Conservation (phyloP, 2,797 vertebrate species). For the Macropodus opercularis region DNA sequence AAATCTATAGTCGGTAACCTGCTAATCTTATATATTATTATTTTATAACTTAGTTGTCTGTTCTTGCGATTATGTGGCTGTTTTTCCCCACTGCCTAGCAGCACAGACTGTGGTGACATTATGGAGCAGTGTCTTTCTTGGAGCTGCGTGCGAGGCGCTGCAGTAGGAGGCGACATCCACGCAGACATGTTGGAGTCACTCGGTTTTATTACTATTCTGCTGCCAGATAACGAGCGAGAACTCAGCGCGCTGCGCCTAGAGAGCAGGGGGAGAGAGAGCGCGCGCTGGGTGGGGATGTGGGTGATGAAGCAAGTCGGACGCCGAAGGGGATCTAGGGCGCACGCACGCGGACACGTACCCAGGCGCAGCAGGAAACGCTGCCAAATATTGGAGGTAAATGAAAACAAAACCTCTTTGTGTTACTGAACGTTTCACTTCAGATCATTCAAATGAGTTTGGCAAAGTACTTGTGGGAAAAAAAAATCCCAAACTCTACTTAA, state of each 20-base stretch:
- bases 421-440: constrained; percentile 3
- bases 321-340: constrained; percentile 10
- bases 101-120: neutral
- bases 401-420: constrained; percentile 8
- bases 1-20: too few relatives aligned
- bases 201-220: constrained; percentile 86
- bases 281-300: neutral
- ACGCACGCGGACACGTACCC: neutral
- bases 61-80: neutral
- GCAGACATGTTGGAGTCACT: constrained; percentile 91
- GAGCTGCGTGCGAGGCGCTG: constrained; percentile 80
- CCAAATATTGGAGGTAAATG: constrained; percentile 26
- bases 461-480: neutral
- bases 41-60: neutral
- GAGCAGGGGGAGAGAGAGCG: neutral
- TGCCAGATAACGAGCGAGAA: constrained; percentile 82
- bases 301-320: constrained; percentile 3
- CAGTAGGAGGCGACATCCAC: constrained; percentile 79
- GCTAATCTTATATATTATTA: neutral
- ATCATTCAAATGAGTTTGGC: constrained; percentile 3
- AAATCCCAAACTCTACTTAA: neutral
- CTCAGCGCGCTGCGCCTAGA: constrained; percentile 22
- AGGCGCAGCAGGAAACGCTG: constrained; percentile 22
- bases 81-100: neutral
- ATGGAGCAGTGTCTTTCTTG: neutral